Evolutionary conservation across 2,113 vertebrate species (phyloP).

Genomic region (Colius striatus): DNA sequence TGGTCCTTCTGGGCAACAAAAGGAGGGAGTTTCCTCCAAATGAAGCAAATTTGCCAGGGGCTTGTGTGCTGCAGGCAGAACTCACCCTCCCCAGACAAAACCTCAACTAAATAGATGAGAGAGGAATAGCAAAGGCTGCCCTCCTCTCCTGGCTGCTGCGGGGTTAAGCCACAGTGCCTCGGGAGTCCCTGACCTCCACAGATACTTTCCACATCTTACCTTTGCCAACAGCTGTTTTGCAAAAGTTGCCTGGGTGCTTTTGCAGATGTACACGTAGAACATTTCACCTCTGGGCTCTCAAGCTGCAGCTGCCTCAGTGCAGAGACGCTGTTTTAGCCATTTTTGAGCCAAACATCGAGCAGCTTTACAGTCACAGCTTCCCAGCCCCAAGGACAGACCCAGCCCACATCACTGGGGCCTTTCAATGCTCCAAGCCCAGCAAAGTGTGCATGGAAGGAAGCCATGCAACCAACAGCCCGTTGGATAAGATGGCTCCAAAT

Average conservation of each 20-base stretch:
- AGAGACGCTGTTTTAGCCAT: not conserved
- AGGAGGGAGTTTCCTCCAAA: rapidly evolving
- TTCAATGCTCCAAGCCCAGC: not conserved
- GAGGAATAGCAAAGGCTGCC: rapidly evolving
- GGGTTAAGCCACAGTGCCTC: not conserved
- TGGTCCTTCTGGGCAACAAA: too few relatives aligned
- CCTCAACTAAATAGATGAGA: rapidly evolving
- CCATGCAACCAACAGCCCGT: rapidly evolving
- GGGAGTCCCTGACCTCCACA: rapidly evolving
- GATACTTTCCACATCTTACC: not conserved
- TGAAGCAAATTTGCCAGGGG: rapidly evolving
- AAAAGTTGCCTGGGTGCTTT: not conserved
- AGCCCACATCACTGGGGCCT: rapidly evolving
- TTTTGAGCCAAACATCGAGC: rapidly evolving
- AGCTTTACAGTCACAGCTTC: not conserved
- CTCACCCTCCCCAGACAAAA: not conserved
- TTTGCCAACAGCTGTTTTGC: not conserved
- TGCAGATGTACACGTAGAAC: not conserved
- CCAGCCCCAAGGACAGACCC: not conserved
- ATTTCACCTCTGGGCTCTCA: not conserved
- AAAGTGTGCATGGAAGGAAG: rapidly evolving
- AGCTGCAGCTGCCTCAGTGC: not conserved
- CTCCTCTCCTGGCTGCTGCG: not conserved
- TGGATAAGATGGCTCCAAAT: not conserved
- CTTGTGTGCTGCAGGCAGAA: not conserved